phyloP scores from a whole-genome alignment of 2,113 vertebrate genomes.

The Perccottus glenii region DNA sequence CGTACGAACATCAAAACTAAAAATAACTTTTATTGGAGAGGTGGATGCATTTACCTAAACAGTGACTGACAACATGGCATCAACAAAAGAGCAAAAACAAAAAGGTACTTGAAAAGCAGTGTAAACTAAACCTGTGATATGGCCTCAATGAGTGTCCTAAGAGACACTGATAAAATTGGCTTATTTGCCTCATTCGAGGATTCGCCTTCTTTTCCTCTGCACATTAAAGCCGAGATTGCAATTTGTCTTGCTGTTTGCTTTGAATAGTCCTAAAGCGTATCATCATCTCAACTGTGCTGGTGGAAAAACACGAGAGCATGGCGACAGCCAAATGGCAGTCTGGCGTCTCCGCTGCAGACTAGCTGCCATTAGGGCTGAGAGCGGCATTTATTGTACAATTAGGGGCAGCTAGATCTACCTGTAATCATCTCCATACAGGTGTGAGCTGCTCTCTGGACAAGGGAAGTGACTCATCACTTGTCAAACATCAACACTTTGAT shows the following conservation, averaged over 20 bases:
- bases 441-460: slow-evolving; percentile 84
- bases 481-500: slow-evolving; percentile 83
- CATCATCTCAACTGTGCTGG: slow-evolving; percentile 86
- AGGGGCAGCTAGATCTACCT: slow-evolving; percentile 90
- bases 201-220: slow-evolving; percentile 69
- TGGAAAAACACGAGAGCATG: slow-evolving; percentile 85
- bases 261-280: slow-evolving; percentile 86
- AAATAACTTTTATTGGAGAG: slow-evolving; percentile 10
- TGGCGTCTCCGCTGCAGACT: slow-evolving; percentile 90
- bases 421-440: slow-evolving; percentile 95
- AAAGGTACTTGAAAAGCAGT: slow-evolving; percentile 20
- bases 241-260: slow-evolving; percentile 86
- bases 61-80: slow-evolving; percentile 26
- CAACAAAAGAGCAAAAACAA: slow-evolving; percentile 37
- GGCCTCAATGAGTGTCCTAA: slow-evolving; percentile 49
- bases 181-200: slow-evolving; percentile 70
- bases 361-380: slow-evolving; percentile 91
- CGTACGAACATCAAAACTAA: slow-evolving; percentile 7
- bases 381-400: slow-evolving; percentile 97
- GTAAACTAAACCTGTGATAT: slow-evolving; percentile 44
- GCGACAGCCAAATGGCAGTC: slow-evolving; percentile 93
- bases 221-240: slow-evolving; percentile 84
- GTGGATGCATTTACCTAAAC: slow-evolving; percentile 17
- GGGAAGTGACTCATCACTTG: slow-evolving; percentile 88
- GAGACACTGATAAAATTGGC: slow-evolving; percentile 63